Base-by-base conservation (phyloP, 2,113 vertebrate species). In the Boulengerochromis microlepis region DNA sequence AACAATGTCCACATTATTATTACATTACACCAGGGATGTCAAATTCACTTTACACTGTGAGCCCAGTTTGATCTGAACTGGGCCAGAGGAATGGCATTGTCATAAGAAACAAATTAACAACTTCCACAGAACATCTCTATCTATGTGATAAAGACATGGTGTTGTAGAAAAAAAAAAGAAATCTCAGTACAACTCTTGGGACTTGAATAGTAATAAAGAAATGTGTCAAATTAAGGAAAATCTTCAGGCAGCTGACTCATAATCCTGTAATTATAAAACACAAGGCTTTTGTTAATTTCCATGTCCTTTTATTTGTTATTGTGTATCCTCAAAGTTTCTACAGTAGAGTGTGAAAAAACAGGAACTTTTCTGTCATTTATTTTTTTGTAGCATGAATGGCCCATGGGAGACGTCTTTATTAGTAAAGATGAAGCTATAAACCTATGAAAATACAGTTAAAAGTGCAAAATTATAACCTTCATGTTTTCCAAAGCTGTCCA, bases 291-390 rank as follows among this genome's bases (percentile, higher is more conserved):
- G 61, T 66, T 38, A 2, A 66, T 66, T 66, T 38, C 1, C 61
- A 66, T 66, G 19, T 38, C 10, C 0, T 38, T 35, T 0, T 61
- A 61, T 61, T 64, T 38, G 19, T 38, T n/a, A 22, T 38, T 0
- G 6, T 4, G 33, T 22, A 22, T 66, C 61, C 61, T 35, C 10
- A n/a, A 12, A 66, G 7, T 2, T n/a, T 64, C 31, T 35, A 35
- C 61, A 66, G 61, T 12, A 66, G 31, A 66, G 10, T 38, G 7
- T 66, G 18, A 22, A 22, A 66, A 66, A 35, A 0, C 31, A 64
- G 59, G 59, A 64, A 64, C 31, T 35, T 64, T 35, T 64, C 59
- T 35, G 31, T 35, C 18, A 5, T 7, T 64, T 19, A 1, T 19
- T 64, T 35, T 64, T 64, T n/a, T 64, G 33, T 38, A 66, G 61